phyloP scores from a whole-genome alignment of 2,888 invertebrate genomes.

The Zelleria hepariella region DNA sequence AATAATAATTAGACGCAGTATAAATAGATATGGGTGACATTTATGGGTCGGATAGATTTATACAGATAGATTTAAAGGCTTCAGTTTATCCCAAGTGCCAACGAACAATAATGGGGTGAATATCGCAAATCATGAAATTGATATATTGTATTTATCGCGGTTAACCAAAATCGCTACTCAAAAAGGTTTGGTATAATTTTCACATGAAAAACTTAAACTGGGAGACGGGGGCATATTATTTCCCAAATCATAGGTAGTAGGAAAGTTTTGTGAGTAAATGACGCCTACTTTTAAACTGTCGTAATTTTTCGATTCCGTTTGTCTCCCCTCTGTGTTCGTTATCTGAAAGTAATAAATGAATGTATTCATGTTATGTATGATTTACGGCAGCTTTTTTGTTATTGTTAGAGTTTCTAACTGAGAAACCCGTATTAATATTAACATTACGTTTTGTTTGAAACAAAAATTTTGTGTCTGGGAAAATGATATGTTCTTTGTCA shows the following conservation, averaged over 20 bases:
- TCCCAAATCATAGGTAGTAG: constrained; percentile 62
- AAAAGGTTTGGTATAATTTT: constrained; percentile 1
- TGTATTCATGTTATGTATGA: constrained; percentile 53
- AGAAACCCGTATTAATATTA: neutral
- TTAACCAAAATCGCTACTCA: too few species aligned
- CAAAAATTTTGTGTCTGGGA: too few species aligned
- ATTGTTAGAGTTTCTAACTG: too few species aligned
- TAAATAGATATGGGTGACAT: too few species aligned
- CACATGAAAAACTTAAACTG: constrained; percentile 36
- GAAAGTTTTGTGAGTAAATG: constrained; percentile 65
- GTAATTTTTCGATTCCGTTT: constrained; percentile 70
- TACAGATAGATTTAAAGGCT: too few species aligned
- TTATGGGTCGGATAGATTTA: too few species aligned
- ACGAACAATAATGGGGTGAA: too few species aligned
- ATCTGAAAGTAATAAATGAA: constrained; percentile 61
- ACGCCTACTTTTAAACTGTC: constrained; percentile 69
- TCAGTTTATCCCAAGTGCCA: too few species aligned
- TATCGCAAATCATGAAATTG: too few species aligned
- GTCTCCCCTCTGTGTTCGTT: constrained; percentile 62
- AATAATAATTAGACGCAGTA: too few species aligned
- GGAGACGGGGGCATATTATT: constrained; percentile 48
- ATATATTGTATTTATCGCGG: too few species aligned
- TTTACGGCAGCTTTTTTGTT: constrained; percentile 48
- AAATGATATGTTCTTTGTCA: too few species aligned
- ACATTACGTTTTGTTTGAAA: neutral